These are phyloP conservation scores for Ceriagrion tenellum DNA, from an alignment of 2,888 invertebrate species.

Conservation along the genomic window DNA sequence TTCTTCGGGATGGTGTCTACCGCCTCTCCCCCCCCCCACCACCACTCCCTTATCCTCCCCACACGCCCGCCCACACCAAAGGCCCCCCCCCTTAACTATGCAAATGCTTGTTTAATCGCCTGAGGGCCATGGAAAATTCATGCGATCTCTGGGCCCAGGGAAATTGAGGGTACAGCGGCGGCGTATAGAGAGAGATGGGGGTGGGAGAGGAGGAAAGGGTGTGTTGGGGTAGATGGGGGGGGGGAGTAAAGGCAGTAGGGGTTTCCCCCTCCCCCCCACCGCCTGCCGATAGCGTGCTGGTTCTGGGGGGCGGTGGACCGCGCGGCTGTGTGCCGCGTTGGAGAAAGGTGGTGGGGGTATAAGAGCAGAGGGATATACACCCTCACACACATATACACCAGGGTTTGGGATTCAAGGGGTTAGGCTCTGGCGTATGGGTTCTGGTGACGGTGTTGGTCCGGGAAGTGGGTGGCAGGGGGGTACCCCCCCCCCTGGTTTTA, in stretches of 20 bases:
- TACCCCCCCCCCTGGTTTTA: too few relatives aligned
- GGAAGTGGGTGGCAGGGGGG: background rate
- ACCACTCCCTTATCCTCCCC: background rate
- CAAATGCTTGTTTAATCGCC: conserved; percentile 68
- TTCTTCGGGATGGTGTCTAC: conserved; percentile 64
- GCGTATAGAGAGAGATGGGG: conserved; percentile 41
- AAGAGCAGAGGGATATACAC: background rate
- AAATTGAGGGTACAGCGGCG: conserved; percentile 66
- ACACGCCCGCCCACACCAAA: background rate
- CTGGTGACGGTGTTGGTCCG: background rate
- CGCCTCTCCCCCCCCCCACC: background rate
- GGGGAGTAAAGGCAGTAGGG: background rate
- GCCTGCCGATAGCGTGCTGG: conserved; percentile 25
- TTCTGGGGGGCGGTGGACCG: background rate
- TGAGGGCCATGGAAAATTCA: conserved; percentile 66
- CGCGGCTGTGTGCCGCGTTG: background rate
- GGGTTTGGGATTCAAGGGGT: background rate
- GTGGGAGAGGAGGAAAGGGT: background rate
- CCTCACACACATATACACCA: background rate
- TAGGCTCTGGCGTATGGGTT: background rate
- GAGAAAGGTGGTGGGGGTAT: background rate
- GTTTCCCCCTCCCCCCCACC: background rate
- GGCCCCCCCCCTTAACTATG: conserved; percentile 38
- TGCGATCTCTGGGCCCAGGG: conserved; percentile 66
- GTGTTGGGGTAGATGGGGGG: background rate